Conservation (phyloP, 2,797 vertebrate species). For the Clamator glandarius region DNA sequence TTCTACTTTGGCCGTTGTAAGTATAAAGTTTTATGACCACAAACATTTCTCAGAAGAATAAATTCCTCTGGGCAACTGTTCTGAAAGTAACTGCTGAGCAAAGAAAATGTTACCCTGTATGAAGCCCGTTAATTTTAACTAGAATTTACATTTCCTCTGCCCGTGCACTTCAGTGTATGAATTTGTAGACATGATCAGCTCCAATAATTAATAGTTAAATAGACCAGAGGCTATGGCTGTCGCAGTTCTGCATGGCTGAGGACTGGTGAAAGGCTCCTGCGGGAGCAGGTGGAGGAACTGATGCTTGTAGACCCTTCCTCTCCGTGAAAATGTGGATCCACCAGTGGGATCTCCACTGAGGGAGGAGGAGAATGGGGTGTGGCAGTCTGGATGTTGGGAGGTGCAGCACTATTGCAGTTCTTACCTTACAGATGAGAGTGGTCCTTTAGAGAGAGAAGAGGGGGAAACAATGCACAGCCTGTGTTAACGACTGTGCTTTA, state of each 20-base stretch:
- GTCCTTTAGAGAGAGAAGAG: background rate
- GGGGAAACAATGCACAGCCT: background rate
- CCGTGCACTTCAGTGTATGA: background rate
- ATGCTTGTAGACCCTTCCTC: background rate
- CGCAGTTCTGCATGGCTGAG: background rate
- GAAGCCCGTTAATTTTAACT: background rate
- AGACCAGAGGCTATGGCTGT: background rate
- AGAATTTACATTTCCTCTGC: background rate
- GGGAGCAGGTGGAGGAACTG: background rate
- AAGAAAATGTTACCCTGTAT: background rate
- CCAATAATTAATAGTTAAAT: background rate
- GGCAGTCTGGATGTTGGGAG: background rate
- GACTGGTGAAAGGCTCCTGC: rapidly evolving
- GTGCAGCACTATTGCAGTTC: background rate
- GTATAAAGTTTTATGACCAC: background rate
- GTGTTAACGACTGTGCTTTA: rapidly evolving
- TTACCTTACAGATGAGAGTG: background rate
- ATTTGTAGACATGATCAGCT: background rate
- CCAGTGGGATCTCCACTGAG: rapidly evolving
- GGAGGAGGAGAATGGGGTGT: background rate
- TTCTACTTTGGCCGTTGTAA: background rate
- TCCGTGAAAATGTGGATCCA: background rate
- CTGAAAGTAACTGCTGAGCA: background rate
- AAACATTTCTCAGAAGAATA: background rate
- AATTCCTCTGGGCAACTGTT: background rate